A percentile compares a stretch with the other conserved stretches of the same genome.
Evolutionary conservation across 2,113 vertebrate species (phyloP).

Genomic region (Origma solitaria): DNA sequence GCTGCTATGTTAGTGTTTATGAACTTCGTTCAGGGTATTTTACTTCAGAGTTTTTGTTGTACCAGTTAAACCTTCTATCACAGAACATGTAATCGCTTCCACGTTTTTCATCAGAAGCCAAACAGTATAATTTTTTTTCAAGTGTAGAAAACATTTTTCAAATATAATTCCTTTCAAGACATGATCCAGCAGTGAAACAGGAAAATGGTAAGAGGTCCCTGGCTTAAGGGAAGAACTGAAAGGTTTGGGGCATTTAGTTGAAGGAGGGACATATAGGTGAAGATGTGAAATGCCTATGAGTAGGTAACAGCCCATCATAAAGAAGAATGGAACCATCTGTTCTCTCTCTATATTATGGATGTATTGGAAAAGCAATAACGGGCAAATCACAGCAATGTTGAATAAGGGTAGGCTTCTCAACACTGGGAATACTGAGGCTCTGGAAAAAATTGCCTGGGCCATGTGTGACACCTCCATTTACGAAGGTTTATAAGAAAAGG

Average conservation of each 20-base stretch:
- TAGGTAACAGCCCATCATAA: not conserved
- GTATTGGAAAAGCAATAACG: not conserved
- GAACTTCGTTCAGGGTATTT: not conserved
- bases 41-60: not conserved
- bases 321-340: not conserved
- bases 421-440: not conserved
- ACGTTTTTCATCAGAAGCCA: not conserved
- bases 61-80: not conserved
- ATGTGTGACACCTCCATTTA: not conserved
- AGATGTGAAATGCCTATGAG: not conserved
- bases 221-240: not conserved
- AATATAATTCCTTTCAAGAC: not conserved
- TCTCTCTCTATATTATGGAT: not conserved
- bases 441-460: not conserved
- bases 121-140: not conserved
- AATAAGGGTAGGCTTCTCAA: not conserved
- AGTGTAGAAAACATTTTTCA: not conserved
- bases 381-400: not conserved
- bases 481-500: not conserved
- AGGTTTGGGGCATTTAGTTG: not conserved
- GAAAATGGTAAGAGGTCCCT: not conserved
- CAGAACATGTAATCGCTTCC: not conserved
- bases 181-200: not conserved
- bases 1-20: not conserved
- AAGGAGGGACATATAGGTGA: not conserved